Evolutionary conservation across 2,797 vertebrate genomes (phyloP), one percentile per base, ranked within the genome.

Genomic region (Coracias cyanogaster): DNA sequence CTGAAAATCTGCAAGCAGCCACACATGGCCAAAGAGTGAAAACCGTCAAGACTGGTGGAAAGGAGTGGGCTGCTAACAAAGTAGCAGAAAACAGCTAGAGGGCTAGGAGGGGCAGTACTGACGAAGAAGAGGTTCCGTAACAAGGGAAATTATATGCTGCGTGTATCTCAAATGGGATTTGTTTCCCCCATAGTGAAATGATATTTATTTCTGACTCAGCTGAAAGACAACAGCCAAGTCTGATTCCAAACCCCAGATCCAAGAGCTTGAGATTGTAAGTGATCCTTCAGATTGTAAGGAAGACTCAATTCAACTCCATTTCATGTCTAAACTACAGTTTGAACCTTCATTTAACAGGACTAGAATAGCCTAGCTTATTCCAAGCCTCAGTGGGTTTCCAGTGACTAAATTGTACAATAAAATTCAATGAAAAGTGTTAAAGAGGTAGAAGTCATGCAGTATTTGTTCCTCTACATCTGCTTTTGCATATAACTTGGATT

Each of bases 361-460:
- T 60, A 72, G 74, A 84, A 82, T 16, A 91, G 43, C 21, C 48
- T 60, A 77, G 66, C 1, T 2, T 62, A 71, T 73, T 91, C 57
- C 74, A 87, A 54, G 78, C 31, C 45, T 91, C 48, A 39, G 13
- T 35, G n/a, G 55, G 31, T 64, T 85, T 89, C 49, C 57, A 80
- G 29, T 17, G 28, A 92, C 45, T 89, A 84, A 82, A 91, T 0
- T 65, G 60, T 39, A 80, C 12, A 89, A 78, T 21, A 83, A 93
- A 89, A 95, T 33, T 29, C 60, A 80, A 82, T 57, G 9, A 89
- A 89, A 89, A 89, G 15, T 77, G 58, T 80, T 90, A 89, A 95
- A 84, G 81, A 93, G 41, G 45, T 86, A 79, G 51, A 71, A 83
- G 12, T 82, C 15, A 2, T 57, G 37, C 49, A 39, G 20, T 43